Evolutionary conservation across 2,888 invertebrate species (phyloP).

Genomic region (Horisme vitalbata): DNA sequence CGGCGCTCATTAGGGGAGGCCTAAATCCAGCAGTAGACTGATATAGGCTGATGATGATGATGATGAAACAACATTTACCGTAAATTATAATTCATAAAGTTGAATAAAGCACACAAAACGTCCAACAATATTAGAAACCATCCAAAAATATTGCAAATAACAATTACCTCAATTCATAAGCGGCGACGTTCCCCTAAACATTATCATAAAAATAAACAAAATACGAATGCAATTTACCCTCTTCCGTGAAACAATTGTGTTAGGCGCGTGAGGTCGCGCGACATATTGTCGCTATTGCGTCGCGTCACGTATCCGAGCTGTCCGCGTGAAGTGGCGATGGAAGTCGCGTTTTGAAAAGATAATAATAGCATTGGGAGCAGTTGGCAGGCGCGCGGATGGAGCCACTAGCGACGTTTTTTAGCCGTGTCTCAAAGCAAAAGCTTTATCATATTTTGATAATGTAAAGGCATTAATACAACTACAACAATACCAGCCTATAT

Average conservation of each 20-base stretch:
- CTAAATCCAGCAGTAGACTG: too few relatives aligned
- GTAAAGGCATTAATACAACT: too few relatives aligned
- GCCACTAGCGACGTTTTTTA: conserved; percentile 40
- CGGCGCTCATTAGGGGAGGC: too few relatives aligned
- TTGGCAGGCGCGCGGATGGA: conserved; percentile 60
- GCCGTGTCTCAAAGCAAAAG: conserved; percentile 1
- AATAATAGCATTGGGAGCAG: conserved; percentile 68
- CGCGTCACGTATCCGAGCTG: conserved; percentile 20
- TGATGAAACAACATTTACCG: too few relatives aligned
- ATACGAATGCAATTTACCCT: conserved; percentile 17
- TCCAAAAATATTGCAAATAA: conserved; percentile 1
- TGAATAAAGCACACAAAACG: too few relatives aligned
- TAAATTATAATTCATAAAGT: too few relatives aligned
- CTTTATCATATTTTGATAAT: too few relatives aligned
- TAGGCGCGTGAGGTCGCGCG: conserved; percentile 1
- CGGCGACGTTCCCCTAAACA: conserved; percentile 10
- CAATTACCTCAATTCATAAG: conserved; percentile 10
- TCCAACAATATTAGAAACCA: too few relatives aligned
- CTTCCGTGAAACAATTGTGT: conserved; percentile 11
- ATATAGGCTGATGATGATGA: too few relatives aligned
- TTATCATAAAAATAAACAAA: conserved; percentile 15
- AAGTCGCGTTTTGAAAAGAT: conserved; percentile 40
- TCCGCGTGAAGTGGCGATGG: conserved; percentile 26
- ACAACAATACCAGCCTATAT: too few relatives aligned
- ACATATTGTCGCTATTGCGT: conserved; percentile 11